Evolutionary conservation across 1,140 invertebrate genomes (phyloP).

Genomic region (Bombus balteatus): DNA sequence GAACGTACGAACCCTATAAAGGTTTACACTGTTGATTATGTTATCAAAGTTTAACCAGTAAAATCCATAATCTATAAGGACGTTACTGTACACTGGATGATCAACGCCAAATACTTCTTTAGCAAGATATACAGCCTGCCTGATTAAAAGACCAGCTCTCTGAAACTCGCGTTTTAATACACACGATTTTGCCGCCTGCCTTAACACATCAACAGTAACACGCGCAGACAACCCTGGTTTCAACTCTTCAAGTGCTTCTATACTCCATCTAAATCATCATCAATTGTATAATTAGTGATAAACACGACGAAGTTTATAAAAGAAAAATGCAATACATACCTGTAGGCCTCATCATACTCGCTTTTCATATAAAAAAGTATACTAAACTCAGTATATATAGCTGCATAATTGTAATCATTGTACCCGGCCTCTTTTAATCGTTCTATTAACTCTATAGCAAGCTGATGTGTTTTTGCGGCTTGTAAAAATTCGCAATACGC

Average conservation of each 20-base stretch:
- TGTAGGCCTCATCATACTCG: slow-evolving; percentile 91
- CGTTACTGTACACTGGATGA: slow-evolving; percentile 92
- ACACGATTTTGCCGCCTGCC: slow-evolving; percentile 93
- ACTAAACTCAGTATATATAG: slow-evolving; percentile 91
- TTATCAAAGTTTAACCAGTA: slow-evolving; percentile 95
- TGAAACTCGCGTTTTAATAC: slow-evolving; percentile 92
- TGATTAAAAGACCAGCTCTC: slow-evolving; percentile 90
- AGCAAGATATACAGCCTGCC: slow-evolving; percentile 90
- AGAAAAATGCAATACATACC: slow-evolving; percentile 76
- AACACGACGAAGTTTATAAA: slow-evolving; percentile 30
- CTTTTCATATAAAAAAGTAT: slow-evolving; percentile 90
- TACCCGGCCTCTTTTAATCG: slow-evolving; percentile 79
- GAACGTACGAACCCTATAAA: slow-evolving; percentile 87
- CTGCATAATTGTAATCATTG: slow-evolving; percentile 85
- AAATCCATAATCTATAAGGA: slow-evolving; percentile 94
- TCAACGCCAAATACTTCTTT: slow-evolving; percentile 87
- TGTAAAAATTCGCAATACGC: slow-evolving; percentile 90
- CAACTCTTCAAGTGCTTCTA: slow-evolving; percentile 87
- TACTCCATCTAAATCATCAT: slow-evolving; percentile 86
- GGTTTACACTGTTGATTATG: slow-evolving; percentile 90
- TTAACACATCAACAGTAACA: slow-evolving; percentile 90
- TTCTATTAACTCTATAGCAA: slow-evolving; percentile 84
- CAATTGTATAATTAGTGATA: slow-evolving; percentile 51
- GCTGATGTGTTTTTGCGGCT: slow-evolving; percentile 86
- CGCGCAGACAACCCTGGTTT: slow-evolving; percentile 84